phyloP scores from a whole-genome alignment of 2,888 invertebrate species.

The Chymomyza fuscimana region DNA sequence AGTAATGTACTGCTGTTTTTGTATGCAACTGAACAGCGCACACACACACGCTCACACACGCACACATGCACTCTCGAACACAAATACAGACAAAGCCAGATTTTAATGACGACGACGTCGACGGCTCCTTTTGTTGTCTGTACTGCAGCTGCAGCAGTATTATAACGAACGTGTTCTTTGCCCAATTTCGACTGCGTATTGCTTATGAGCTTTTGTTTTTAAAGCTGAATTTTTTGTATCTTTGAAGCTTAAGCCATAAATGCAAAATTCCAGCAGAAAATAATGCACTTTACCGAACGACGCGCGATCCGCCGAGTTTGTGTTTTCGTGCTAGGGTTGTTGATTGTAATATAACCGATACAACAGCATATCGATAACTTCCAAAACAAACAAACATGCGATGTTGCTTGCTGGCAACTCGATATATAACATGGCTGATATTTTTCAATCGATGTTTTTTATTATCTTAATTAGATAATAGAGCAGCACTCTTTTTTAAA shows the following conservation, averaged over 20 bases:
- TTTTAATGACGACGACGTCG: background rate
- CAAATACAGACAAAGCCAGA: constrained; percentile 18
- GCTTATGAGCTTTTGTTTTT: constrained; percentile 32
- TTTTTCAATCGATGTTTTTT: background rate
- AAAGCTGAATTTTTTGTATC: background rate
- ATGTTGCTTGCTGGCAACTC: background rate
- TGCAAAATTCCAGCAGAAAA: constrained; percentile 1
- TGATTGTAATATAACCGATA: background rate
- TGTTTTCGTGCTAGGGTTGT: background rate
- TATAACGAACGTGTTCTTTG: background rate
- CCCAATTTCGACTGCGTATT: constrained; percentile 33
- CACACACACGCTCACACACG: constrained; percentile 45
- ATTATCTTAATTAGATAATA: background rate
- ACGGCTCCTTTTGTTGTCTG: constrained; percentile 1
- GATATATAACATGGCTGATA: background rate
- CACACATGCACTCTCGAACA: constrained; percentile 39
- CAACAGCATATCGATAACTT: background rate
- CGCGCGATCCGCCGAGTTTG: constrained; percentile 3
- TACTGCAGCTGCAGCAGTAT: background rate
- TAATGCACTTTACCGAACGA: constrained; percentile 7
- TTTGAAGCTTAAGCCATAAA: constrained; percentile 5
- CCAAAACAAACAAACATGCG: background rate
- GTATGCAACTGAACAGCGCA: constrained; percentile 48
- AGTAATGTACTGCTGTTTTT: constrained; percentile 45
- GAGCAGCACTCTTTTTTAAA: background rate